Base-by-base conservation (phyloP, 1,140 invertebrate species). In the Macrosteles quadrilineatus region DNA sequence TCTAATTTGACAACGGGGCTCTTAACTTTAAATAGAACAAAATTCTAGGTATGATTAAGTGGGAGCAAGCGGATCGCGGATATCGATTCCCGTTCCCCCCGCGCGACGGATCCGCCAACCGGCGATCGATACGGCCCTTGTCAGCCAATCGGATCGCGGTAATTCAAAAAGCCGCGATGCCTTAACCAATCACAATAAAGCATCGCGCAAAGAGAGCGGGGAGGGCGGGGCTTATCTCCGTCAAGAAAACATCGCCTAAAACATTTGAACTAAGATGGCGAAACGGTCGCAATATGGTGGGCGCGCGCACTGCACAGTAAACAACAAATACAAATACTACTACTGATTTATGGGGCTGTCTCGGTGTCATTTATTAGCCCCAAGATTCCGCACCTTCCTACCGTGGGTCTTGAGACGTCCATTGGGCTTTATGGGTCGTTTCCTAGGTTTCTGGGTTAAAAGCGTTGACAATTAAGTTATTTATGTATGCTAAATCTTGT, bases 211-310 rank as follows among this genome's bases (percentile, higher is more conserved):
- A 31, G 59, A 29, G 30, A 45, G 63, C 6, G 40, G 32, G 31
- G 63, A 21, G 36, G 36, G 63, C 32, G 63, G 21, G 36, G 63
- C 40, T 27, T 43, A 45, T 23, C 63, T 66, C 21, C 19, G 59
- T 63, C 59, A 27, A 43, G 63, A 66, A 66, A 43, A 66, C 63
- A 66, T 66, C 32, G 63, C 63, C 63, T 66, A 66, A 66, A 66
- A 66, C 63, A 66, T 29, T 66, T 66, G 63, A 66, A 66, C 63
- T 66, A 66, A 66, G 63, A 66, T 66, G 63, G 63, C 63, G 63
- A 66, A 45, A 66, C 63, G 21, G 63, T 66, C 63, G 31, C 63
- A 66, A 66, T 66, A 66, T 66, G 63, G 63, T 66, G 63, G 63
- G 21, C 27, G 14, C 21, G 55, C 55, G 25, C 23, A 9, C 23